These are phyloP conservation scores for Aplochiton taeniatus DNA, from an alignment of 2,797 vertebrate genomes.

Conservation along the genomic window DNA sequence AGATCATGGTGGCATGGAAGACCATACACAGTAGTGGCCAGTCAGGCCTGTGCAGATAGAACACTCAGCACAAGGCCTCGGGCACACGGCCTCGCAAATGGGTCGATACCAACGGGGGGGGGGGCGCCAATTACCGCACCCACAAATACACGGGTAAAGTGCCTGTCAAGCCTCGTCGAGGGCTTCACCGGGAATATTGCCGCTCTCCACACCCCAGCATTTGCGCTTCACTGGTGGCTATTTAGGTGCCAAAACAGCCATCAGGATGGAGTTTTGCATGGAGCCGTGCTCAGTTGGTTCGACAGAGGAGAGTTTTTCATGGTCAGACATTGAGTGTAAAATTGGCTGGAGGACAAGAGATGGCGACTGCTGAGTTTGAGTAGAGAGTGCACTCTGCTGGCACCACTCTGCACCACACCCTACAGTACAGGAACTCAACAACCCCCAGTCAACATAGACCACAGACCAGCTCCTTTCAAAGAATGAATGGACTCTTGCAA, in stretches of 20 bases:
- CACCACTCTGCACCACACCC: not conserved
- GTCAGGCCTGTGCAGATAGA: slow-evolving; percentile 31
- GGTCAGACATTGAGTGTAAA: slow-evolving; percentile 35
- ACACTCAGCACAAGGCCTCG: slow-evolving; percentile 42
- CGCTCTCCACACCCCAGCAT: slow-evolving; percentile 54
- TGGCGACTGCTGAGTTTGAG: slow-evolving; percentile 27
- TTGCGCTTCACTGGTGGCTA: slow-evolving; percentile 46
- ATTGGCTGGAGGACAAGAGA: slow-evolving; percentile 37
- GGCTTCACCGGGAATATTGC: slow-evolving; percentile 54
- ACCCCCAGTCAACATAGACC: not conserved
- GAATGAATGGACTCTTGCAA: no score
- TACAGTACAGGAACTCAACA: not conserved
- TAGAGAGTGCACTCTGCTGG: slow-evolving; percentile 18
- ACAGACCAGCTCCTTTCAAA: not conserved
- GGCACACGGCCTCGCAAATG: slow-evolving; percentile 47
- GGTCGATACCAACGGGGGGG: slow-evolving; percentile 52
- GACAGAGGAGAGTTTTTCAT: slow-evolving; percentile 52
- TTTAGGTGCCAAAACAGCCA: slow-evolving; percentile 63
- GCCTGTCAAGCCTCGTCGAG: slow-evolving; percentile 59
- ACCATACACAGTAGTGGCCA: slow-evolving; percentile 58
- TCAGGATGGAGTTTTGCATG: slow-evolving; percentile 45
- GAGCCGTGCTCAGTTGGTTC: slow-evolving; percentile 33
- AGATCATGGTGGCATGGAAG: slow-evolving; percentile 60
- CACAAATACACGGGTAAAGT: slow-evolving; percentile 68
- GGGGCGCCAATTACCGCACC: slow-evolving; percentile 55